A percentile compares a stretch with the other conserved stretches of the same genome.
phyloP scores from a whole-genome alignment of 2,888 invertebrate genomes.

The Sicus ferrugineus region DNA sequence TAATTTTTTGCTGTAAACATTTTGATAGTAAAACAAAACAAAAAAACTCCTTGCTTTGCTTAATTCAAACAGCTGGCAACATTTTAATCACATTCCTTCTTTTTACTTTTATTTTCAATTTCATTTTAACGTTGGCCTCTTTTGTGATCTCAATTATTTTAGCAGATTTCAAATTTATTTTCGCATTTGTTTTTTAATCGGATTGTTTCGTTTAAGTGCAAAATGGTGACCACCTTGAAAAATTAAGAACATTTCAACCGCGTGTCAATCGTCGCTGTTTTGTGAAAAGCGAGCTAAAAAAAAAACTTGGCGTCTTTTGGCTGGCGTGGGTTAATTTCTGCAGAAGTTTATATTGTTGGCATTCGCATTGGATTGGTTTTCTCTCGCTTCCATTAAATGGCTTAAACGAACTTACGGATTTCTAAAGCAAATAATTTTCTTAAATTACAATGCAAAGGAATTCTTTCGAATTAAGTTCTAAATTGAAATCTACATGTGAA shows the following conservation, averaged over 20 bases:
- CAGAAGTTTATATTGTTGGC: neutral
- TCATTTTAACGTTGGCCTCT: neutral
- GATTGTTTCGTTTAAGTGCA: neutral
- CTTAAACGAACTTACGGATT: neutral
- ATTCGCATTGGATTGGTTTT: neutral
- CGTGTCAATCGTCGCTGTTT: constrained; percentile 2
- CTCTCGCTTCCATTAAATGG: neutral
- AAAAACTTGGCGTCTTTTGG: constrained; percentile 19
- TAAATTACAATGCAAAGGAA: neutral
- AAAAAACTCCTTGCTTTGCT: neutral
- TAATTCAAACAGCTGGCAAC: neutral
- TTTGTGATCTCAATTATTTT: constrained; percentile 20
- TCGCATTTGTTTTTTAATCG: constrained; percentile 1
- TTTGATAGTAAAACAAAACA: neutral
- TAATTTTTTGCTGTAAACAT: neutral
- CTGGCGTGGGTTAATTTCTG: constrained; percentile 28
- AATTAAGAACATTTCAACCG: constrained; percentile 15
- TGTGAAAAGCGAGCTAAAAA: neutral
- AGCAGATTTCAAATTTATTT: constrained; percentile 14
- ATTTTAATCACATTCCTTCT: neutral
- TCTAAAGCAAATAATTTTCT: no score
- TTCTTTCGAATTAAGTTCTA: no score
- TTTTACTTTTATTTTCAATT: neutral
- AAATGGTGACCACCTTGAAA: constrained; percentile 28
- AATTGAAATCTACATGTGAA: no score